Evolutionary conservation across 1,140 invertebrate species (phyloP), one percentile per base, ranked within the genome.

Genomic region (Homarus americanus): DNA sequence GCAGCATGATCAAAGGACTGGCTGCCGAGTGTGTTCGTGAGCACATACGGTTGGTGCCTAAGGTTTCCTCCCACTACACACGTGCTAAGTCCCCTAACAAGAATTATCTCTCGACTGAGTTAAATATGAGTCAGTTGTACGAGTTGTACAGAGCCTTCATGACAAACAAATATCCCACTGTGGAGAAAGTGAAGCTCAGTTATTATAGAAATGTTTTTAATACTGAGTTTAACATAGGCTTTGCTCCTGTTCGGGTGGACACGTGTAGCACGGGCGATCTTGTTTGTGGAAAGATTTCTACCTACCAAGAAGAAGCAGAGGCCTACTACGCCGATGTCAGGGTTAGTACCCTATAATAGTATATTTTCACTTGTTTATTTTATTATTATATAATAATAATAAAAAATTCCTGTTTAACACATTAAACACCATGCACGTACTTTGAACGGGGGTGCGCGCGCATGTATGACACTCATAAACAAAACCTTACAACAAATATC

Each of bases 131-230:
- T 17, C 28, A 78, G 9, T 20, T 78, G 9, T 78, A 78, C 24
- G 75, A 78, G 32, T 40, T 78, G 38, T 78, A 78, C 38, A 38
- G 75, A 38, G 75, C 10, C 9, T 78, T 7, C 5, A 78, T 78
- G 75, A 40, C 32, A 34, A 24, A 10, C 20, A 78, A 78, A 20
- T 34, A 78, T 34, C 75, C 75, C 32, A 40, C 28, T 78, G 75
- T 34, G 20, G 75, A 78, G 38, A 78, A 78, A 24, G 75, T 40
- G 38, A 38, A 34, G 10, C 17, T 15, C 9, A 38, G 32, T 38
- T 78, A 78, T 36, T 78, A 78, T 38, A n/a, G 72, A 9, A 75
- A 78, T 38, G 75, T 78, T n/a, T n/a, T 78, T 9, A 75, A 75
- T 28, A 75, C 72, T 75, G 17, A 34, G 10, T 75, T 75, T 34